Conservation (phyloP, 2,797 vertebrate genomes). For the Cuniculus paca region DNA sequence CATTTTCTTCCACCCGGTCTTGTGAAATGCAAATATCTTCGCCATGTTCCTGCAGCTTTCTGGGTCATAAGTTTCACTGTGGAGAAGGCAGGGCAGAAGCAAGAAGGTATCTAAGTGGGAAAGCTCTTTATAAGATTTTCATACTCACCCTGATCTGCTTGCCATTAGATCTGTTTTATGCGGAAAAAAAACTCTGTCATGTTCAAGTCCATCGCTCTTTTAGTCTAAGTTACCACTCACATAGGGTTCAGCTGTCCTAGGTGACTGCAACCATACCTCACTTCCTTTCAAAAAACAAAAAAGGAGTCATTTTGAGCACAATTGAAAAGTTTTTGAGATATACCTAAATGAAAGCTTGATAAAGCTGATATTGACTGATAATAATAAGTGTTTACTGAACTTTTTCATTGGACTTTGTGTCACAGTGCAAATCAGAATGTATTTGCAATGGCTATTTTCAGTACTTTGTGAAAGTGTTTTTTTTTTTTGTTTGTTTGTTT, state of each 20-base stretch:
- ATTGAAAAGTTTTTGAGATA: neutral
- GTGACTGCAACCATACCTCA: neutral
- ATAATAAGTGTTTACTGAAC: neutral
- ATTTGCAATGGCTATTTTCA: neutral
- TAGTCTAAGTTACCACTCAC: neutral
- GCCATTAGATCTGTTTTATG: neutral
- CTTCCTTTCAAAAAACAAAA: neutral
- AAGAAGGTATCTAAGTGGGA: neutral
- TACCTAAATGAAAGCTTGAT: neutral
- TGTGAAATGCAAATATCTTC: neutral
- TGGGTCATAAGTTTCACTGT: neutral
- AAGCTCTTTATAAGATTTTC: neutral
- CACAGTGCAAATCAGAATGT: neutral
- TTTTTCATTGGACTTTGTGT: neutral
- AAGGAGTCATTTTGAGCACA: neutral
- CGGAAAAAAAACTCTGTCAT: neutral
- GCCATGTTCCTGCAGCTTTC: neutral
- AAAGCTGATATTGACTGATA: neutral
- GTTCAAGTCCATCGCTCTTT: neutral
- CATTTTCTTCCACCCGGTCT: neutral
- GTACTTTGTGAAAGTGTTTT: neutral
- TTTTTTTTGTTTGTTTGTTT: too few species aligned
- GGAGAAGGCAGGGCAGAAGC: neutral
- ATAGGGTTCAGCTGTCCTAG: neutral
- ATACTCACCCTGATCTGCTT: neutral